phyloP scores from a whole-genome alignment of 2,888 invertebrate genomes.

The Caprella mutica region DNA sequence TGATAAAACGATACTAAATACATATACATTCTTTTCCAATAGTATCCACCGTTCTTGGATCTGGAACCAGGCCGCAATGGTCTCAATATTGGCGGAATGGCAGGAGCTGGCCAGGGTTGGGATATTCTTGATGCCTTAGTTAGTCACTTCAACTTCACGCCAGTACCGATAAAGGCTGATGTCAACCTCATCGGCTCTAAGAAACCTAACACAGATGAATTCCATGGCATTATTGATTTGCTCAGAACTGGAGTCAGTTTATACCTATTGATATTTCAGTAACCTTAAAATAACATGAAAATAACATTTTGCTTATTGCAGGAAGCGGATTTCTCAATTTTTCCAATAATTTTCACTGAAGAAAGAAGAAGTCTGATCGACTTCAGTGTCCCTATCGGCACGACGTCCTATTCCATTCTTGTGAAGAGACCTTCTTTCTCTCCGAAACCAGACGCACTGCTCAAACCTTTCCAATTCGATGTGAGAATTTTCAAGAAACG shows the following conservation, averaged over 20 bases:
- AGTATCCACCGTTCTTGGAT: conserved; percentile 25
- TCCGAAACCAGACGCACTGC: conserved; percentile 30
- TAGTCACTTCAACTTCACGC: conserved; percentile 21
- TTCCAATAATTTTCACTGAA: conserved; percentile 23
- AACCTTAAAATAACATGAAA: not conserved
- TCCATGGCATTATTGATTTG: not conserved
- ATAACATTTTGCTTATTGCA: not conserved
- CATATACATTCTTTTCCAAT: too few species aligned
- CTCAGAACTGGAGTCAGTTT: not conserved
- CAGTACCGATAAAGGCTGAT: conserved; percentile 10
- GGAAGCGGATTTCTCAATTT: conserved; percentile 26
- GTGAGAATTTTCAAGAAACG: too few species aligned
- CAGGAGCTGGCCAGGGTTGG: conserved; percentile 20
- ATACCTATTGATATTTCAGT: not conserved
- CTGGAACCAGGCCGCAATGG: not conserved
- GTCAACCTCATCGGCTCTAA: conserved; percentile 9
- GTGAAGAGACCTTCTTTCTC: conserved; percentile 21
- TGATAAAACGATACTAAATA: too few species aligned
- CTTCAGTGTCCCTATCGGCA: conserved; percentile 23
- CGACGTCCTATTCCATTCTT: conserved; percentile 24
- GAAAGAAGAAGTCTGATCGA: conserved; percentile 16
- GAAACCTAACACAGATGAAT: not conserved
- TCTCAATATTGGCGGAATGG: conserved; percentile 1
- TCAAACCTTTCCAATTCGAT: conserved; percentile 19
- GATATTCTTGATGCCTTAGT: conserved; percentile 17